Conservation (phyloP, 2,797 vertebrate genomes). For the Urophycis tenuis region DNA sequence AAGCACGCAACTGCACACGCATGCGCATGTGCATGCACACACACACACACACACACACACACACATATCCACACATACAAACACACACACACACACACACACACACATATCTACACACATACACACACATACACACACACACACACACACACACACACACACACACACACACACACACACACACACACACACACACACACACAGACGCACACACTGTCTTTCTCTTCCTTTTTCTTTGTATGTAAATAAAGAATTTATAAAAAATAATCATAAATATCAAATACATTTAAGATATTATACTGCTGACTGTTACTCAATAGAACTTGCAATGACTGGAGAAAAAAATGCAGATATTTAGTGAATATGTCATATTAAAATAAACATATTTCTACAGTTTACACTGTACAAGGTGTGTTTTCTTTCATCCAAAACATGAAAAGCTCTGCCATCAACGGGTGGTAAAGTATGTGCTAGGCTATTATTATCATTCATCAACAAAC, state of each 20-base stretch:
- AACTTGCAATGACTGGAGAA: too few relatives aligned
- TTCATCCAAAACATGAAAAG: background rate
- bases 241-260: background rate
- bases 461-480: slow-evolving; percentile 31
- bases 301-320: background rate
- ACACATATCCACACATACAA: background rate
- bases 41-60: background rate
- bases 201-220: too few relatives aligned
- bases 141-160: background rate
- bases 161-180: too few relatives aligned
- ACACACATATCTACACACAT: background rate
- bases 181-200: too few relatives aligned
- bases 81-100: background rate
- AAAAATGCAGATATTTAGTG: too few relatives aligned
- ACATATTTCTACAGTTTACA: too few relatives aligned
- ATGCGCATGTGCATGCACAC: background rate
- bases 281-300: background rate
- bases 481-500: slow-evolving; percentile 20
- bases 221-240: background rate
- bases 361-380: too few relatives aligned
- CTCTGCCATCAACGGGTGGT: slow-evolving; percentile 2
- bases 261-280: background rate
- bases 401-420: background rate
- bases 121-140: background rate
- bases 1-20: background rate